These are phyloP conservation scores for Nemopilema nomurai DNA, from an alignment of 30 jellyfish, hydroid and myxozoan genomes.

Conservation along the genomic window DNA sequence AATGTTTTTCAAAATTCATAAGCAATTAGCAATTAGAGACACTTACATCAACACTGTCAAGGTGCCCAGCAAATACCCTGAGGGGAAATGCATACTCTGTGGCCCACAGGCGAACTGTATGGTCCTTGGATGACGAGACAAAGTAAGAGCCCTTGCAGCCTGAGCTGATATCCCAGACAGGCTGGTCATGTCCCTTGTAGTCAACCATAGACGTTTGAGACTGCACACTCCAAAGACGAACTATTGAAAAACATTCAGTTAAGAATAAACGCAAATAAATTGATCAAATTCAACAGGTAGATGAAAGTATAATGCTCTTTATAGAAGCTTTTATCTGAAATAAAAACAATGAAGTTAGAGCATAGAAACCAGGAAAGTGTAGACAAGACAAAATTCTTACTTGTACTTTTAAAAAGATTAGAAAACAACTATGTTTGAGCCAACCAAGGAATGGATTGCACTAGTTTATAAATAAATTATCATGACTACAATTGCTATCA, in stretches of 20 bases:
- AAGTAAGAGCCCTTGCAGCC: conserved; percentile 76
- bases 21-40: no score
- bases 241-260: conserved; percentile 17
- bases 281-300: no score
- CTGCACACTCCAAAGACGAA: conserved; percentile 87
- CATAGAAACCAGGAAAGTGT: no score
- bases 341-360: no score
- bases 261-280: no score
- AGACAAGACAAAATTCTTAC: no score
- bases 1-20: no score
- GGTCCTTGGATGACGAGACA: conserved; percentile 83
- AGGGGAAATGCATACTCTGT: conserved; percentile 90
- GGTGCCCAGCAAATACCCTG: conserved; percentile 88
- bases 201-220: conserved; percentile 68
- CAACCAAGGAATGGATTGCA: no score
- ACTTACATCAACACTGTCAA: conserved; percentile 89
- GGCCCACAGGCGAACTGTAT: conserved; percentile 84
- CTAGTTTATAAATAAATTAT: not conserved
- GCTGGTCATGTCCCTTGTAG: conserved; percentile 79
- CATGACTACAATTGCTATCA: not conserved
- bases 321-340: no score
- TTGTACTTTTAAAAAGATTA: no score
- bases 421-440: no score
- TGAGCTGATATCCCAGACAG: conserved; percentile 88
- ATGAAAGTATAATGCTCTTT: no score